Base-by-base conservation (phyloP, 2,797 vertebrate genomes). In the Staurois parvus region DNA sequence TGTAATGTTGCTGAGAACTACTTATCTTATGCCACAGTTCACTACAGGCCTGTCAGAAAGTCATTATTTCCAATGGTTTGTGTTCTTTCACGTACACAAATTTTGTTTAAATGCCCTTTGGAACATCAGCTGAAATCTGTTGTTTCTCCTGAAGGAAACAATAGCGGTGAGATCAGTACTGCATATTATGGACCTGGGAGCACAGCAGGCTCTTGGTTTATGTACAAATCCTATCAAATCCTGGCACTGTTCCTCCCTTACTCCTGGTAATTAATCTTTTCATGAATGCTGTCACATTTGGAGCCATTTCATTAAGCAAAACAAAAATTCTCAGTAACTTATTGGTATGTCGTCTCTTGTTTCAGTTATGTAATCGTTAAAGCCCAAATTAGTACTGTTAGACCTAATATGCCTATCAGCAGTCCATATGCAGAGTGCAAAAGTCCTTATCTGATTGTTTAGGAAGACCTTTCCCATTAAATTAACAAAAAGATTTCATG, bases 191-290 rank as follows among this genome's bases (percentile, higher is more conserved):
- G 92, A 90, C 92, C 92, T 90, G 88, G 93, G 90, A 91, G 89
- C 93, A 91, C 94, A 94, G 95, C 92, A 90, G 93, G 94, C 88
- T 91, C 84, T 91, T 90, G 91, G 72, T 92, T 90, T 92, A 94
- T 92, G 91, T 93, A 93, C 93, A 94, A 94, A 93, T 93, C 93
- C 92, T 93, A 93, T 94, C 93, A 94, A 88, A 93, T 93, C 91
- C 93, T 95, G 94, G 93, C 95, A 94, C 92, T 86, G 17, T 90
- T 93, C 91, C 93, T 88, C 89, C 91, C 92, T 91, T 95, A 91
- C 93, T 94, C 93, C 91, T 92, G 89, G 94, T 94, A 95, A 95
- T 95, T 95, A 95, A 95, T 95, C 94, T 94, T 93, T 93, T 90
- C 91, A 92, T 91, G 92, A 95, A 92, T 86, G 92, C 93, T 93